Evolutionary conservation across 2,888 invertebrate species (phyloP).

Genomic region (Doris montereyensis): DNA sequence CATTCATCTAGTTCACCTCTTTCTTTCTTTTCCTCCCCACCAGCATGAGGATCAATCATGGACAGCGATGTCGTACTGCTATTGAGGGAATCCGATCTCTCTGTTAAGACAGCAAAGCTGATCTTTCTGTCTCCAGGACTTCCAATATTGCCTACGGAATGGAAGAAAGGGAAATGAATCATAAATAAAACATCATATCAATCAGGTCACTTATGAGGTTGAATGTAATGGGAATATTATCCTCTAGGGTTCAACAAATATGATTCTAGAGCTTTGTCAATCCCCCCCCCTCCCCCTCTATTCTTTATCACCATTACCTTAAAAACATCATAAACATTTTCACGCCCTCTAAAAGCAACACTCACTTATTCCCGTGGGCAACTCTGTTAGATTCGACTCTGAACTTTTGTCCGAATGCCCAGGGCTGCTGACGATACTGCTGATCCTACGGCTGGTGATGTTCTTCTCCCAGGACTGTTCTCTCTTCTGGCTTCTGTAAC

Average conservation of each 20-base stretch:
- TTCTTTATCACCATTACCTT: no score
- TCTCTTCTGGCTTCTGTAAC: conserved; percentile 67
- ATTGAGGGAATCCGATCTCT: conserved; percentile 71
- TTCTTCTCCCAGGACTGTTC: conserved; percentile 68
- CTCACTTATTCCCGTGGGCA: conserved; percentile 57
- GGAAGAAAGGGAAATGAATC: neutral
- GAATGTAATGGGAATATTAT: neutral
- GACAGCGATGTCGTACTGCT: conserved; percentile 71
- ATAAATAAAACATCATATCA: neutral
- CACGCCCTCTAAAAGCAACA: neutral
- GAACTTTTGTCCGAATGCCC: conserved; percentile 79
- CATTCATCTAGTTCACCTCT: no score
- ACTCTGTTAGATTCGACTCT: conserved; percentile 64
- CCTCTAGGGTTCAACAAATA: neutral
- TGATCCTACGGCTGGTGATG: conserved; percentile 83
- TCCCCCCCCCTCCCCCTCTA: no score
- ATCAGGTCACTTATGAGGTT: no score
- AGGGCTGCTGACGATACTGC: conserved; percentile 95
- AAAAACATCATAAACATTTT: no score
- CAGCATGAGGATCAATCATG: conserved; percentile 49
- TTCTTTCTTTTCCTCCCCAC: conserved; percentile 49
- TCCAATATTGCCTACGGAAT: conserved; percentile 53
- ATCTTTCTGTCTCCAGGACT: conserved; percentile 72
- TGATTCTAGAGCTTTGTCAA: no score
- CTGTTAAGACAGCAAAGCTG: conserved; percentile 71